Conservation (phyloP, 2,888 invertebrate genomes). For the Yponomeuta cagnagella region DNA sequence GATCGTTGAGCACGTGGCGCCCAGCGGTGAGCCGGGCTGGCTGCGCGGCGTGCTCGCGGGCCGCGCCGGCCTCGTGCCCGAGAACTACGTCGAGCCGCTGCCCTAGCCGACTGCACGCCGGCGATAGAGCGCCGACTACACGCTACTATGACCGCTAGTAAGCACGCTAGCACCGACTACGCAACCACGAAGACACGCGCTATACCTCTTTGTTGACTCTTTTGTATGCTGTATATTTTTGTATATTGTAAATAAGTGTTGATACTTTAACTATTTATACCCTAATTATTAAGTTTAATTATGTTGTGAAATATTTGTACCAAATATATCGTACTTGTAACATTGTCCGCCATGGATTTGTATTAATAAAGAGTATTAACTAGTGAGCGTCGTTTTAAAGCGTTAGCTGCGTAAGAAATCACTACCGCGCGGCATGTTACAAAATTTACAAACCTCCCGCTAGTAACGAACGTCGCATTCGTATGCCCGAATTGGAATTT, state of each 20-base stretch:
- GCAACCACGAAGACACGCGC: not conserved
- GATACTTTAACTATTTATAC: conserved; percentile 69
- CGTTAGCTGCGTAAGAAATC: too few species aligned
- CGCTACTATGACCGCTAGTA: not conserved
- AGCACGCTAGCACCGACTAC: too few species aligned
- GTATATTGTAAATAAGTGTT: conserved; percentile 70
- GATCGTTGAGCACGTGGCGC: conserved; percentile 96
- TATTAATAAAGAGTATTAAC: conserved; percentile 14
- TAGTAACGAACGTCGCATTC: too few species aligned
- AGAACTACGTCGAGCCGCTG: conserved; percentile 95
- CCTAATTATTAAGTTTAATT: conserved; percentile 38
- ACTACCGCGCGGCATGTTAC: too few species aligned
- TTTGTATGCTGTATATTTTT: conserved; percentile 52
- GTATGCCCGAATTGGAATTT: too few species aligned
- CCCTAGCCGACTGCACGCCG: conserved; percentile 58
- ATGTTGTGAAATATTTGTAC: conserved; percentile 69
- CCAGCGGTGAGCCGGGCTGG: conserved; percentile 98
- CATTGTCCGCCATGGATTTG: conserved; percentile 10
- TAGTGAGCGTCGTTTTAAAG: not conserved
- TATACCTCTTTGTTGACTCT: conserved; percentile 11
- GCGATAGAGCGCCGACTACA: not conserved
- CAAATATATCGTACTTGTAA: conserved; percentile 51
- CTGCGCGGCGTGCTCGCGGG: conserved; percentile 95
- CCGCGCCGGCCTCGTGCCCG: conserved; percentile 93
- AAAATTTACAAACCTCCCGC: too few species aligned